Base-by-base conservation (phyloP, 2,113 vertebrate species). In the Calidris pygmaea region DNA sequence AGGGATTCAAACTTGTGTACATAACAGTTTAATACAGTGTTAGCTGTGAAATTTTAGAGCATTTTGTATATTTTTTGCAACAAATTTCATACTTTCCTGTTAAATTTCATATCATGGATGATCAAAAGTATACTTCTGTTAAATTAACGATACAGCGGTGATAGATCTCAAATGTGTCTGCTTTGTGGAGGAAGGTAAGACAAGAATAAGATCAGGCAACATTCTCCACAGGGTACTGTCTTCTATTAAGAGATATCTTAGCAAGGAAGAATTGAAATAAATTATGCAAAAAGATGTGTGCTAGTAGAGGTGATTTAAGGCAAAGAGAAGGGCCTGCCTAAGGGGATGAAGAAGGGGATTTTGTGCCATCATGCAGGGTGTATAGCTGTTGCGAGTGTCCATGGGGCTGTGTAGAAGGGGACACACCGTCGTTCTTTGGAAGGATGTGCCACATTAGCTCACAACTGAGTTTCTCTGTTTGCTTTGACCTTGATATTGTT, bases 391-490 rank as follows among this genome's bases (percentile, higher is more conserved):
- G 53, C 41, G 24, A 35, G 50, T 35, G 48, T 37, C 77, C 8
- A 2, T 0, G 3, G 30, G 56, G 52, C 50, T 39, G 19, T 0
- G 6, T 8, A 10, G 29, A 39, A 52, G 34, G 21, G 32, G 8
- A 12, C 50, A 27, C 3, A 0, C 7, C 15, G 1, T 15, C 26
- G 8, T 45, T 71, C 14, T 71, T 30, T 26, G 68, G 16, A 59
- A 65, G 62, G 43, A 34, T 1, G 11, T 70, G 50, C 50, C 68
- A 9, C 32, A 1, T 3, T 7, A 71, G 32, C 35, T 74, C 22
- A 32, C 29, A 35, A 67, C 41, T 56, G 66, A 91, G 34, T 10
- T 45, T 67, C 56, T 55, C 48, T 16, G 1, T 58, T 52, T 59
- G 6, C 18, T 81, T 47, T 67, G 29, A 37, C 19, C 21, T 39